Evolutionary conservation across 2,888 invertebrate species (phyloP).

Genomic region (Norana najaformis): DNA sequence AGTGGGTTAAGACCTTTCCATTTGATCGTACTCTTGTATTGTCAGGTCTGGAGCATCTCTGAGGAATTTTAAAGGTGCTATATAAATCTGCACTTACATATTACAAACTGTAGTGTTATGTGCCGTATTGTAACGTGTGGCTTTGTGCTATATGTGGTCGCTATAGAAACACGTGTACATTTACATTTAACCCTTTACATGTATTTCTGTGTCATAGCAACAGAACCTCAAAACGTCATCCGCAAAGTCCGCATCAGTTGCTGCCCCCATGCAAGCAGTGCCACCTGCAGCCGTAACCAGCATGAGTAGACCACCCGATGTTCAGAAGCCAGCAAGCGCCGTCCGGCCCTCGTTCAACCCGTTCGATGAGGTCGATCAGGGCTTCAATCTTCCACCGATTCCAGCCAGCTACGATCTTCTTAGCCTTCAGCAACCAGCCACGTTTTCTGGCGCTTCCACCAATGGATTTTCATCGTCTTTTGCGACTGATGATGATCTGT

Average conservation of each 20-base stretch:
- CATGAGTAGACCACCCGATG: background rate
- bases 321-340: background rate
- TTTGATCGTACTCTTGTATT: too few relatives aligned
- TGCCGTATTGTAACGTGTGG: too few relatives aligned
- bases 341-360: background rate
- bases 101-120: too few relatives aligned
- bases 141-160: too few relatives aligned
- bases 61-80: too few relatives aligned
- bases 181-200: too few relatives aligned
- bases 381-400: background rate
- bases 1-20: too few relatives aligned
- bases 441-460: background rate
- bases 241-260: background rate
- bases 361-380: background rate
- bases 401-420: conserved; percentile 25
- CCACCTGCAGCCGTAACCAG: background rate
- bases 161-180: too few relatives aligned
- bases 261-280: background rate
- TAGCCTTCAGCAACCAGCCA: background rate
- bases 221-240: background rate
- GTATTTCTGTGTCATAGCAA: too few relatives aligned
- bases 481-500: background rate
- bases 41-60: too few relatives aligned
- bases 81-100: too few relatives aligned
- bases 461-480: background rate